Evolutionary conservation across 2,113 vertebrate genomes (phyloP), one percentile per base, ranked within the genome.

Genomic region (Xyrauchen texanus): DNA sequence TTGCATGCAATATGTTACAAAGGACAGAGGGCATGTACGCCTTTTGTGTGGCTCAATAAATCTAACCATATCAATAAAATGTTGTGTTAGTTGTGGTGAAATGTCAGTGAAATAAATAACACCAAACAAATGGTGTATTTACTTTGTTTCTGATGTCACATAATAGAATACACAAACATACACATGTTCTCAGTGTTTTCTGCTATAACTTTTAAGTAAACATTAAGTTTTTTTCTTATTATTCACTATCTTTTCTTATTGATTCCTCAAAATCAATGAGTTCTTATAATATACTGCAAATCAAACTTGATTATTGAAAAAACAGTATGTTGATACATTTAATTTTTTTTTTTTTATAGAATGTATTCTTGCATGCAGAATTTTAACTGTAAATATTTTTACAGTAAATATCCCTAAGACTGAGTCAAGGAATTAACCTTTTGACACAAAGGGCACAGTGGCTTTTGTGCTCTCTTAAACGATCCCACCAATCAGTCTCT

Each of bases 1-100:
- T 42, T 84, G 87, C 79, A 85, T 82, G 76, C 63, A 49, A 16
- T 46, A 63, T 64, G 8, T 68, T 69, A 67, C 8, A 15, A 42
- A 71, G 75, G 42, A 15, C 8, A 53, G 76, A 45, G 49, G 52
- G n/a, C 45, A 47, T 55, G 34, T 15, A 79, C 42, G 65, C 49
- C 75, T 79, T 71, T 78, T 42, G 9, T 42, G 16, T 67, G 60
- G n/a, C 52, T 49, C 66, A 68, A 81, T 78, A 77, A 85, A 85
- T 62, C 5, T 61, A 68, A 77, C 47, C 3, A 3, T 34, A 34
- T 34, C 21, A 34, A 34, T 34, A 34, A 34, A 34, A 34, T 34
- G 21, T 34, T 34, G 21, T 34, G 3, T 34, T 34, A 3, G 21
- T 34, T 34, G 1, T 1, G 1, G 21, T 34, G 21, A 34, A 34